Base-by-base conservation (phyloP, 2,888 invertebrate genomes). In the Troides aeacus region DNA sequence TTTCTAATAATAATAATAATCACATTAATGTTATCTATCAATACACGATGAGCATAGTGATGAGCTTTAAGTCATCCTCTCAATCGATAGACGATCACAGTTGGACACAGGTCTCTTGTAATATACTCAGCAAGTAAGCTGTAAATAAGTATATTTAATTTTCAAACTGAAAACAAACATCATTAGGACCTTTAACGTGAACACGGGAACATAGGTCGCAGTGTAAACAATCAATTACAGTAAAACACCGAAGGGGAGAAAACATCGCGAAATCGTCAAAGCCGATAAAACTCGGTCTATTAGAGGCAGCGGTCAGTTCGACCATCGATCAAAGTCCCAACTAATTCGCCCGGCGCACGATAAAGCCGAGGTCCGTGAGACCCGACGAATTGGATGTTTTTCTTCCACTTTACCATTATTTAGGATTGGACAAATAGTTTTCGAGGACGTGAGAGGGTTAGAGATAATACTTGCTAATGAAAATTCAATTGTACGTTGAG, bases 391-490 rank as follows among this genome's bases (percentile, higher is more conserved):
- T 77, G 80, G 78, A 78, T 81, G 81, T 85, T 87, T 87, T 87
- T 86, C 85, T 80, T 79, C 74, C 75, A 72, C 72, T 69, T 67
- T 73, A 72, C 81, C 80, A 85, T 84, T 84, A 83, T 85, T 84
- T 83, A 80, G 82, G 80, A 81, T 75, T 74, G 84, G 82, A 85
- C 86, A 86, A 86, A 86, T 84, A 86, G 85, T 84, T 83, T 78
- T 80, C 77, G 79, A 80, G 80, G 77, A 78, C 79, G 76, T 77
- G 77, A 78, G 79, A 79, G 79, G 79, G 78, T 79, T 78, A 74
- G 74, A 76, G 78, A 78, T 78, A 77, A 78, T 76, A 75, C 75
- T 71, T 59, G 57, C 46, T 66, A 70, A 70, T 70, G 66, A 66
- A 69, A 70, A 63, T 70, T 59, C 57, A 42, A 17, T 57, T 60